Evolutionary conservation across 1,140 invertebrate species (phyloP), one percentile per base, ranked within the genome.

Genomic region (Drosophila santomea): DNA sequence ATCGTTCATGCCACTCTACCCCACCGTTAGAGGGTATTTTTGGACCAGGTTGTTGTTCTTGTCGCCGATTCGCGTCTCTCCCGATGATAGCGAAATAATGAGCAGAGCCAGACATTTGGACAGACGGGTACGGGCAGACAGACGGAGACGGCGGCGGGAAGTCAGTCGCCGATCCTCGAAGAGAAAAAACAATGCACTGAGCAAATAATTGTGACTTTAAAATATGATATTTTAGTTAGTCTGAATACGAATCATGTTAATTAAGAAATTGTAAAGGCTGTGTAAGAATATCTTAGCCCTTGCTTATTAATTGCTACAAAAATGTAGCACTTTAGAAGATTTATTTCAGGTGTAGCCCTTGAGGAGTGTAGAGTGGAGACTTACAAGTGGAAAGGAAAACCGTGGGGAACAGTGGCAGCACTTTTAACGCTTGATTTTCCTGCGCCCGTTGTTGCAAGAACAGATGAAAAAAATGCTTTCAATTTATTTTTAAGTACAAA

Each of bases 401-500:
- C 10, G 35, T 10, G 35, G 39, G 15, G 7, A 35, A 25, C 20
- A 20, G 50, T 28, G 62, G 35, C 41, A 38, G 74, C 69, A 82
- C 84, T 68, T 76, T 88, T 88, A 75, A 88, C 84, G 79, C 84
- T 83, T 83, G 84, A 88, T 88, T 89, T 89, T 88, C 77, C 73
- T 89, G 73, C 52, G 68, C 28, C 84, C 72, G 84, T 88, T 88
- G 84, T 88, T 88, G 84, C 82, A 73, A 72, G 82, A 76, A 79
- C 66, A 88, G 76, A 80, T 83, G 80, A 89, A 71, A 80, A 89
- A 89, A 89, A 89, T 89, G 85, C 74, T 90, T 88, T 90, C 85
- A 89, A 89, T 89, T 89, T 89, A 89, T 89, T 89, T 89, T 90
- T 89, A 89, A 89, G 84, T 89, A 89, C 84, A 51, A 89, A 89